Percentiles rank a stretch among this genome's conserved stretches.
Evolutionary conservation across 2,797 vertebrate genomes (phyloP).

Genomic region (Garrulus glandarius): DNA sequence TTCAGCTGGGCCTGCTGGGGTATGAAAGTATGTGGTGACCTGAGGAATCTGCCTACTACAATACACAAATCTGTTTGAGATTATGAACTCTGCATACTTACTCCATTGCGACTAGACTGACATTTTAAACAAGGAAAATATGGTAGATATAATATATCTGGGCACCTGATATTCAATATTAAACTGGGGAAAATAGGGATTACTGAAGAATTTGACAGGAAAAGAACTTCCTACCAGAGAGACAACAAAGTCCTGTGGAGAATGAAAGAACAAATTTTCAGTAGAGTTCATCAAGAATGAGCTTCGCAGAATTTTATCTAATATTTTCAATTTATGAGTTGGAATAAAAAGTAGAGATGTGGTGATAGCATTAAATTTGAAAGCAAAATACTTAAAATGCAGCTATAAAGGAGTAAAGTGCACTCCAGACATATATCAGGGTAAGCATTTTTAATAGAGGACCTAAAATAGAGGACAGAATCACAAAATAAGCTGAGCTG

Average conservation of each 20-base stretch:
- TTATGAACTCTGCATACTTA: constrained; percentile 28
- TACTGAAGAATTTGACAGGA: background rate
- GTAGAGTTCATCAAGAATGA: background rate
- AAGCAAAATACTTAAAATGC: background rate
- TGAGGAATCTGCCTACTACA: constrained; percentile 46
- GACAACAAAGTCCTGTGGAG: background rate
- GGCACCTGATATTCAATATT: background rate
- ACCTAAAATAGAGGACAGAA: background rate
- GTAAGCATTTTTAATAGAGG: background rate
- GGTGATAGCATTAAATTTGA: background rate
- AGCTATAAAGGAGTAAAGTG: background rate
- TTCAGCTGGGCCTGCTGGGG: background rate
- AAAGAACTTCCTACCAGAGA: background rate
- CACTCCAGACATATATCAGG: background rate
- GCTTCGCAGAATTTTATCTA: background rate
- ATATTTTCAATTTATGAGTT: background rate
- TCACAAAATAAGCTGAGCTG: background rate
- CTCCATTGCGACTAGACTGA: background rate
- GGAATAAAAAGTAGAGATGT: background rate
- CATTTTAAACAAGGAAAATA: constrained; percentile 41
- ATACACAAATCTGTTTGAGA: constrained; percentile 46
- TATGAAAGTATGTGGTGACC: constrained; percentile 25
- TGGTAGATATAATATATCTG: background rate
- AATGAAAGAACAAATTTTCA: background rate
- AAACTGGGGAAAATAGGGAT: constrained; percentile 4